Base-by-base conservation (phyloP, 2,888 invertebrate genomes). In the Galeruca laticollis region DNA sequence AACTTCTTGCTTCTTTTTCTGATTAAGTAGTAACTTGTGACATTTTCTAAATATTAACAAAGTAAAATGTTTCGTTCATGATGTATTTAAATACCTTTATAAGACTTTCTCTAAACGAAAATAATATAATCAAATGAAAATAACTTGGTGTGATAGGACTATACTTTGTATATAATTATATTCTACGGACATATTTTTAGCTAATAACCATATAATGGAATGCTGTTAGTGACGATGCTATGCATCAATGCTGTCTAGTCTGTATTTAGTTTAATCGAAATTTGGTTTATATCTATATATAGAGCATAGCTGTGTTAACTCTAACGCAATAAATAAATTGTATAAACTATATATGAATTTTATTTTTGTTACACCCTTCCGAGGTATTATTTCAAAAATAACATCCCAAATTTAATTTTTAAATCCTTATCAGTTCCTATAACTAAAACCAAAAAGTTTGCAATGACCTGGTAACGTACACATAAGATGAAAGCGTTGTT, bases 211-310 rank as follows among this genome's bases (percentile, higher is more conserved):
- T 82, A 70, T 82, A 82, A 80, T 82, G 80, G 82, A 81, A 80
- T 79, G 80, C 81, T 81, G 79, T 82, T 82, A 82, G 80, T 79
- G 79, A 77, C 69, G 82, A 79, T 82, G 83, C 83, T 73, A 78
- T 80, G 82, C 83, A 80, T 83, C 82, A 76, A 79, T 75, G 79
- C 81, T 82, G 81, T 84, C 84, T 84, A 84, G 84, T 84, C 84
- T 84, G 82, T 84, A 84, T 83, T 84, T 84, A 82, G 71, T 75
- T 75, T 70, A 64, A 59, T 74, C 66, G 60, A 66, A 47, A 70
- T 69, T 69, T 68, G 66, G 62, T 70, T 73, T 75, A 47, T 69
- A 63, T 69, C 59, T 57, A 54, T 68, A 73, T 73, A 69, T 76
- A 76, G 76, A 71, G 69, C 71, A 72, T 76, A 78, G 76, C 76